These are phyloP conservation scores for Drosophila ironensis DNA, from an alignment of 1,140 invertebrate genomes.

Conservation along the genomic window DNA sequence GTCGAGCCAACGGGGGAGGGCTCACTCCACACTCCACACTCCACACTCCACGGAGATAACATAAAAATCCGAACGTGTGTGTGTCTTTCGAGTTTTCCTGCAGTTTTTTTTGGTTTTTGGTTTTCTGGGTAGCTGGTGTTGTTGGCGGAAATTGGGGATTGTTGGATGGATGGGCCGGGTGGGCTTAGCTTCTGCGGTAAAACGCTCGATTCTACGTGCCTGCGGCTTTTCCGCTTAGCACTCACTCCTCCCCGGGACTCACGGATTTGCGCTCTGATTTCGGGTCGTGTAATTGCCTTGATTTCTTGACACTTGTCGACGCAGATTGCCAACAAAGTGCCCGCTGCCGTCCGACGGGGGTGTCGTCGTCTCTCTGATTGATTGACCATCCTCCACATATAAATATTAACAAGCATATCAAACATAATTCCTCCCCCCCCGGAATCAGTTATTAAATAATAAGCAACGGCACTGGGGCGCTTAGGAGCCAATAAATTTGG, in stretches of 20 bases:
- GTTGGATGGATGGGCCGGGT: background rate
- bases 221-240: conserved; percentile 59
- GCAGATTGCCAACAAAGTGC: conserved; percentile 38
- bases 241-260: background rate
- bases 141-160: background rate
- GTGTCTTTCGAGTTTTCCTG: conserved; percentile 2
- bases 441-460: conserved; percentile 31
- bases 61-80: conserved; percentile 71
- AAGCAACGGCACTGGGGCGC: background rate
- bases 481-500: conserved; percentile 46
- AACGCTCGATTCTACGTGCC: conserved; percentile 71
- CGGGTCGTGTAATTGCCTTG: conserved; percentile 52
- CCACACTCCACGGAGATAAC: conserved; percentile 76
- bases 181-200: conserved; percentile 62
- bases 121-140: too few relatives aligned
- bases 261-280: background rate
- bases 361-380: conserved; percentile 7
- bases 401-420: too few relatives aligned
- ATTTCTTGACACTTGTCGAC: conserved; percentile 57
- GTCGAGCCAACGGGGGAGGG: conserved; percentile 44
- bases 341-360: background rate
- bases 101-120: background rate
- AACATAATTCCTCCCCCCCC: background rate
- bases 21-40: too few relatives aligned
- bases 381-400: conserved; percentile 20